Evolutionary conservation across 1,140 invertebrate genomes (phyloP), one percentile per base, ranked within the genome.

Genomic region (Zaprionus capensis): DNA sequence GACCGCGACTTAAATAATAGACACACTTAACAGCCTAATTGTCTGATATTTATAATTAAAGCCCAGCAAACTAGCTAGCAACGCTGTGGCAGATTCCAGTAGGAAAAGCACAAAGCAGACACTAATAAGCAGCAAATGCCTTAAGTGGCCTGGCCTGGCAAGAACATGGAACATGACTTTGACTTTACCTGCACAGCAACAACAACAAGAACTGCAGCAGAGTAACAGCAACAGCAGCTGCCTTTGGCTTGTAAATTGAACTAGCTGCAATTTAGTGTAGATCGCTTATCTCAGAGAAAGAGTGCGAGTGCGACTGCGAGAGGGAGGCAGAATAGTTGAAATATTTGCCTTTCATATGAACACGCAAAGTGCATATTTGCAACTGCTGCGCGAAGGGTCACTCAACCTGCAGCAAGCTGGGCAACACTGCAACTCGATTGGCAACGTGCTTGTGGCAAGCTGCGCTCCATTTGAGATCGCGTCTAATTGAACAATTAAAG

Each of bases 401-500:
- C 49, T 88, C 41, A 64, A 83, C 68, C 80, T 59, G 58, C 4
- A 6, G 28, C 31, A 36, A 14, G 7, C 28, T 31, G 28, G 7
- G 31, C 31, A 34, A 9, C 31, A 28, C 41, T 12, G 28, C 59
- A 31, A 26, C 4, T 5, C n/a, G 38, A 26, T 5, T 24, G 51
- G 24, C 26, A 49, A 53, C 14, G 12, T 15, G 38, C 41, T 65
- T 24, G 55, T 7, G 17, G 26, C 44, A 55, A 46, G 58, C 17
- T 78, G 55, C 24, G 75, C 44, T 74, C 65, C 34, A 77, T 77
- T 73, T 68, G 57, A 20, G 41, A 46, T 28, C 53, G 36, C 26
- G 68, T 74, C 72, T 84, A 79, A 90, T 90, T 88, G 78, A 84
- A 84, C 76, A 84, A 88, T 90, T 88, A 81, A 76, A 69, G 51